These are phyloP conservation scores for Dinocampus coccinellae DNA, from an alignment of 2,888 invertebrate genomes.

Conservation along the genomic window DNA sequence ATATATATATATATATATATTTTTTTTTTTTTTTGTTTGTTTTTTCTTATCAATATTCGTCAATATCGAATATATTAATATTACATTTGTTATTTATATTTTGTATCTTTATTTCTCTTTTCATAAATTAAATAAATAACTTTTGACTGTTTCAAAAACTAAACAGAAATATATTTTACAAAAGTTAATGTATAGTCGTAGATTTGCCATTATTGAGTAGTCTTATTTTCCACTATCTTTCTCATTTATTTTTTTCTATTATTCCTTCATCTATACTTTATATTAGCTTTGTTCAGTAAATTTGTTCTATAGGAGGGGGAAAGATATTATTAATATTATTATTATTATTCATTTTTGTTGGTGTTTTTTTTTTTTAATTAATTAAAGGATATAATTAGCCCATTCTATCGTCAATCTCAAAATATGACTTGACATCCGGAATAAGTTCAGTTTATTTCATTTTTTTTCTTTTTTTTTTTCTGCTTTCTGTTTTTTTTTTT, in stretches of 20 bases:
- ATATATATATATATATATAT: constrained; percentile 34
- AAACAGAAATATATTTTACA: constrained; percentile 67
- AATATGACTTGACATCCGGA: constrained; percentile 57
- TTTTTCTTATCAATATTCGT: constrained; percentile 56
- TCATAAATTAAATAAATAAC: constrained; percentile 68
- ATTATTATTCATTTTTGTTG: too few species aligned
- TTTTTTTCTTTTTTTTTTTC: not conserved
- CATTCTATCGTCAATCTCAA: constrained; percentile 42
- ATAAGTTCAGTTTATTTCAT: too few species aligned
- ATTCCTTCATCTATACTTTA: not conserved
- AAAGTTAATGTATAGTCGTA: constrained; percentile 62
- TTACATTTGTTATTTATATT: constrained; percentile 39
- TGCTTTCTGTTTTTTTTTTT: not conserved
- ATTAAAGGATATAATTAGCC: constrained; percentile 48
- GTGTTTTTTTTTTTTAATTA: too few species aligned
- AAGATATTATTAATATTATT: too few species aligned
- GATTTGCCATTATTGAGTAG: constrained; percentile 39
- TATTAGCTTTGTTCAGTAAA: not conserved
- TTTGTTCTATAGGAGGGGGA: too few species aligned
- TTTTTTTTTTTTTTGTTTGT: too few species aligned
- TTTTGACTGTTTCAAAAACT: constrained; percentile 58
- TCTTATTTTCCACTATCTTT: not conserved
- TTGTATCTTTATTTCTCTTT: constrained; percentile 48
- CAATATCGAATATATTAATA: constrained; percentile 65
- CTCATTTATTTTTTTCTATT: not conserved